phyloP scores from a whole-genome alignment of 1,140 invertebrate genomes.

The Neuroterus valhalla region DNA sequence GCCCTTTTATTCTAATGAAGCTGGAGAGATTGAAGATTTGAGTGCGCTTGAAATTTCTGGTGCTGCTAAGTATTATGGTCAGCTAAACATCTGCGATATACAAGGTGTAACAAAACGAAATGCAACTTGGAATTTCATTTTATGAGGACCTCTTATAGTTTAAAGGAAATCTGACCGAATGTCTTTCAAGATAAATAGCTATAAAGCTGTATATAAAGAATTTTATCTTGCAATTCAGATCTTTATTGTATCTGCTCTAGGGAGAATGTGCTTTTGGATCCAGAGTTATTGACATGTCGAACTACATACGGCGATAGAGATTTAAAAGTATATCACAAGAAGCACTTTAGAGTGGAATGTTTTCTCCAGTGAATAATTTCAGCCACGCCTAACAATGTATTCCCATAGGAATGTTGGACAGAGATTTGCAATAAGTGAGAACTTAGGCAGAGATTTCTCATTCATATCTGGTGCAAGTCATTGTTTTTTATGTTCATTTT shows the following conservation, averaged over 20 bases:
- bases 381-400: constrained; percentile 23
- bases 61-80: constrained; percentile 11
- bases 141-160: no score
- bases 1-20: constrained; percentile 25
- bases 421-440: constrained; percentile 27
- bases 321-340: constrained; percentile 25
- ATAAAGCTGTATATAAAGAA: no score
- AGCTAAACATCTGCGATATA: constrained; percentile 5
- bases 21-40: constrained; percentile 13
- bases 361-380: constrained; percentile 17
- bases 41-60: constrained; percentile 25
- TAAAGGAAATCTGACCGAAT: no score
- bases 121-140: not conserved
- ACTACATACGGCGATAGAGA: not conserved
- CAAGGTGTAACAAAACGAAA: constrained; percentile 3
- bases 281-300: not conserved
- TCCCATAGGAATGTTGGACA: constrained; percentile 28
- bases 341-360: constrained; percentile 19
- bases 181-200: no score
- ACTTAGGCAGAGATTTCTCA: constrained; percentile 13
- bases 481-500: constrained; percentile 27
- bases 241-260: not conserved
- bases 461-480: constrained; percentile 14
- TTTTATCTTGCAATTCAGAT: no score
- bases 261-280: not conserved